These are phyloP conservation scores for Reticulitermes lucifugus DNA, from an alignment of 2,888 invertebrate species.

Conservation along the genomic window DNA sequence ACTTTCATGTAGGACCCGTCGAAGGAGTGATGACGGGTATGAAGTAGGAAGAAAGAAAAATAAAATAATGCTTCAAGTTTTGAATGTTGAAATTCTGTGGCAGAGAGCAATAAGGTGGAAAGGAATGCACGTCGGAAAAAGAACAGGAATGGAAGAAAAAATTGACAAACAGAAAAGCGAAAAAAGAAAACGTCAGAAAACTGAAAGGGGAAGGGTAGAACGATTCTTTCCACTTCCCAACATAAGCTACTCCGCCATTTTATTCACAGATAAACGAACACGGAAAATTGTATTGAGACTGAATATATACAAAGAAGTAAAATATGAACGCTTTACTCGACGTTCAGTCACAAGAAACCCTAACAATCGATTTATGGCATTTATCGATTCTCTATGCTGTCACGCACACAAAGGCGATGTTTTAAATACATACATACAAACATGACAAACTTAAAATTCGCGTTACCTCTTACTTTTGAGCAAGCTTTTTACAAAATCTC, in stretches of 20 bases:
- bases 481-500: background rate
- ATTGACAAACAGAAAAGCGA: conserved; percentile 27
- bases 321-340: background rate
- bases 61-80: conserved; percentile 26
- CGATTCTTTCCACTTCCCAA: background rate
- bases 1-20: background rate
- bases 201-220: background rate
- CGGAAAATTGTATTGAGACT: background rate
- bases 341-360: background rate
- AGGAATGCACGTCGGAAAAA: conserved; percentile 13
- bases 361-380: background rate
- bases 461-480: background rate
- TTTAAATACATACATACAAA: background rate
- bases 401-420: background rate
- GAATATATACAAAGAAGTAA: background rate
- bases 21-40: conserved; percentile 5
- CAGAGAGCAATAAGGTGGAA: conserved; percentile 35
- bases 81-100: conserved; percentile 33
- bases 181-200: background rate
- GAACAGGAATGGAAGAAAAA: background rate
- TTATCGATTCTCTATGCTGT: background rate
- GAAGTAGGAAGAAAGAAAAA: background rate
- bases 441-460: background rate
- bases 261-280: conserved; percentile 32
- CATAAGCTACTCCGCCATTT: conserved; percentile 33